These are phyloP conservation scores for Aphodius granarius DNA, from an alignment of 2,888 invertebrate species.

Conservation along the genomic window DNA sequence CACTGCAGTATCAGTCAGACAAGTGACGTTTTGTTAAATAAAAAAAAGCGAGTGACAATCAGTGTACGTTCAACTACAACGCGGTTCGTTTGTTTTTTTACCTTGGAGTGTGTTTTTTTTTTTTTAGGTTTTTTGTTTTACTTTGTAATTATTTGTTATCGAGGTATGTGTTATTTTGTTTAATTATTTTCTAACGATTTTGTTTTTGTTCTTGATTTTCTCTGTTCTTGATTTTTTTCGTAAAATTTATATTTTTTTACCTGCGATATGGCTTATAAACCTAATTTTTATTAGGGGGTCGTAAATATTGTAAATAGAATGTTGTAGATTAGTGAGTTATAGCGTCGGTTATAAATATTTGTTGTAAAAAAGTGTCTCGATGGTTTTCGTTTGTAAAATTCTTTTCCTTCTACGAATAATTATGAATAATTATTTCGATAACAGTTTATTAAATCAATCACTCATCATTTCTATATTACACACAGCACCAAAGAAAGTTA, in stretches of 20 bases:
- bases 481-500: too few relatives aligned
- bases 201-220: neutral
- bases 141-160: neutral
- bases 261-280: neutral
- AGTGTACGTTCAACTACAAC: neutral
- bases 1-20: neutral
- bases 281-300: neutral
- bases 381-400: too few relatives aligned
- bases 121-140: neutral
- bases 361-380: neutral
- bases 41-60: neutral
- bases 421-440: too few relatives aligned
- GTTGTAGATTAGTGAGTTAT: neutral
- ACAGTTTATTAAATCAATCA: too few relatives aligned
- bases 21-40: neutral
- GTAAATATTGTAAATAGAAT: neutral
- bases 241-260: neutral
- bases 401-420: too few relatives aligned
- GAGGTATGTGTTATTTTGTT: neutral
- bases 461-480: too few relatives aligned
- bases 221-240: neutral
- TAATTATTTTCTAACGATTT: neutral
- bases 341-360: neutral
- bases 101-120: too few relatives aligned
- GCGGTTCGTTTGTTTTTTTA: neutral